phyloP scores from a whole-genome alignment of 2,113 vertebrate species.

The Chelonoidis abingdonii region DNA sequence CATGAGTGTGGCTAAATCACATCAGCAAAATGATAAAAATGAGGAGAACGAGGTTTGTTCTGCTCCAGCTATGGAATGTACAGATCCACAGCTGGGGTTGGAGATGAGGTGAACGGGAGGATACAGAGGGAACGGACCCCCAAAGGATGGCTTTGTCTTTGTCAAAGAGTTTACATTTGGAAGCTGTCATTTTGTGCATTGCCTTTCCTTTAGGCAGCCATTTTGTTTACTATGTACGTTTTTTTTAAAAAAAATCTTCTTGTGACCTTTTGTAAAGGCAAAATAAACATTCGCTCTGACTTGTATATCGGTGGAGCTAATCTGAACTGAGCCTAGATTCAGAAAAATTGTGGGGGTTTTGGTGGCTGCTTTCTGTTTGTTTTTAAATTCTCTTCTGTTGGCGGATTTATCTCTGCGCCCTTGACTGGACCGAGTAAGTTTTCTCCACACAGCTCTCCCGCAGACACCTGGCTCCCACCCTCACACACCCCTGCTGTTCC shows the following conservation, averaged over 20 bases:
- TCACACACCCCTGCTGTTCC: no score
- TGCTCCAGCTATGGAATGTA: neutral
- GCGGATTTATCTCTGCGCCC: fast-evolving
- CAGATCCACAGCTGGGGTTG: neutral
- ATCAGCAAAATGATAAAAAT: neutral
- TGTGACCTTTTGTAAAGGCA: slow-evolving; percentile 5
- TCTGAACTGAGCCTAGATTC: neutral
- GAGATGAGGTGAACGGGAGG: neutral
- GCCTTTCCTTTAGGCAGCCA: neutral
- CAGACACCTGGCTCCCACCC: neutral
- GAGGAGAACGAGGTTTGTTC: neutral
- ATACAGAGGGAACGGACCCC: neutral
- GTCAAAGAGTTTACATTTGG: neutral
- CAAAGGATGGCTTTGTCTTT: neutral
- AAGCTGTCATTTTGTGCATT: neutral
- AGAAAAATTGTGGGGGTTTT: neutral
- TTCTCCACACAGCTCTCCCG: neutral
- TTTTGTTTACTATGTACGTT: neutral
- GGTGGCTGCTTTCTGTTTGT: fast-evolving
- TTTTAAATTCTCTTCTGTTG: neutral
- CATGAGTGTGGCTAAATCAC: neutral
- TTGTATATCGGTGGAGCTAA: neutral
- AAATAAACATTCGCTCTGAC: slow-evolving; percentile 17
- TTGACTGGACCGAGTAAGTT: neutral
- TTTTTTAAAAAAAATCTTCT: neutral